These are phyloP conservation scores for Amblyopsis rosae DNA, from an alignment of 2,113 vertebrate genomes.

Conservation along the genomic window DNA sequence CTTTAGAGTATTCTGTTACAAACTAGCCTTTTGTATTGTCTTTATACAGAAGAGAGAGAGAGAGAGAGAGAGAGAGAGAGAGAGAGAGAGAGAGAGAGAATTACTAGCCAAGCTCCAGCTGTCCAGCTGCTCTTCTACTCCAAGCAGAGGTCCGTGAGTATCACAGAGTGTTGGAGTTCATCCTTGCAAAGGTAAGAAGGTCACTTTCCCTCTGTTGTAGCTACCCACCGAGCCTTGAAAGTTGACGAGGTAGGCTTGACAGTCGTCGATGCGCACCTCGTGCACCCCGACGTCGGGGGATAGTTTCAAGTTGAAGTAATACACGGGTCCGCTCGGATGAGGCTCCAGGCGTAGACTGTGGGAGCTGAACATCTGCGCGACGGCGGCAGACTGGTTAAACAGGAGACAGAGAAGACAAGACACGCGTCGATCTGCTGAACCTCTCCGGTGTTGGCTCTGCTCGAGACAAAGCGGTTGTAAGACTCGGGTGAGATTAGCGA, in stretches of 20 bases:
- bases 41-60: too few species aligned
- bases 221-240: constrained; percentile 3
- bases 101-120: too few species aligned
- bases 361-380: background rate
- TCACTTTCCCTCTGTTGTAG: background rate
- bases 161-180: background rate
- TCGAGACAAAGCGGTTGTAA: background rate
- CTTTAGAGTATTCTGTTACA: too few species aligned
- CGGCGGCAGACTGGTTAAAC: background rate
- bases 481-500: background rate
- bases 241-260: background rate
- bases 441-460: background rate
- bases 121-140: too few species aligned
- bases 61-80: too few species aligned
- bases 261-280: background rate
- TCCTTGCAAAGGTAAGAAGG: background rate
- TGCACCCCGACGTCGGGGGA: background rate
- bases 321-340: background rate
- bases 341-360: background rate
- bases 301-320: background rate
- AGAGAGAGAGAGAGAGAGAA: too few species aligned
- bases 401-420: background rate
- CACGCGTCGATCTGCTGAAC: background rate
- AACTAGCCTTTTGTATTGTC: too few species aligned
- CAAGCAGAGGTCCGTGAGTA: too few species aligned